Evolutionary conservation across 2,888 invertebrate genomes (phyloP).

Genomic region (Melipona bicolor): DNA sequence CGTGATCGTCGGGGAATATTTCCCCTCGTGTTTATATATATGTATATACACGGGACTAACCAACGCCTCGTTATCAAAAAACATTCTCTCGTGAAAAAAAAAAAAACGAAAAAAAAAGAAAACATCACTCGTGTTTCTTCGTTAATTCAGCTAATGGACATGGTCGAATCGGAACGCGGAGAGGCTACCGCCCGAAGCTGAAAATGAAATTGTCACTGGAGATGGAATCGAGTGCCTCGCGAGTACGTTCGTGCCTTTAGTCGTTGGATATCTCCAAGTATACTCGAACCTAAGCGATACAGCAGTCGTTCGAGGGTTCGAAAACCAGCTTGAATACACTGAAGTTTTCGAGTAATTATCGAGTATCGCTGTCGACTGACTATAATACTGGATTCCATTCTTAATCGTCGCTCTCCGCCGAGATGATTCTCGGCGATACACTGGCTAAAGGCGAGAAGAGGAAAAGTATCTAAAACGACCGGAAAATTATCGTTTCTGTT

Average conservation of each 20-base stretch:
- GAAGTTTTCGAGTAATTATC: no score
- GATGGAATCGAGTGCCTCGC: no score
- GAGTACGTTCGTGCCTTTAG: no score
- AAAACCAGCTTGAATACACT: no score
- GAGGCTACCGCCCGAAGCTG: not conserved
- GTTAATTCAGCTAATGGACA: slow-evolving; percentile 41
- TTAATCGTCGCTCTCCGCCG: no score
- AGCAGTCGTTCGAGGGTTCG: no score
- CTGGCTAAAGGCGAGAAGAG: not conserved
- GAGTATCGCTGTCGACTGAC: no score
- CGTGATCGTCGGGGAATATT: not conserved
- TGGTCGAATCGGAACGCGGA: slow-evolving; percentile 12
- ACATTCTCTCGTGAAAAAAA: not conserved
- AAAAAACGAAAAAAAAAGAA: no score
- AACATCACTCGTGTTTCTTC: not conserved
- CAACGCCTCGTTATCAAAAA: slow-evolving; percentile 13
- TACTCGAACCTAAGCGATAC: no score
- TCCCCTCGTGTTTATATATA: not conserved
- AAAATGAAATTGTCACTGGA: not conserved
- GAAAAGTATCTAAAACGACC: not conserved
- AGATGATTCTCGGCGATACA: slow-evolving; percentile 1
- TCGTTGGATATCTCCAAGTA: no score
- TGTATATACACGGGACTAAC: not conserved
- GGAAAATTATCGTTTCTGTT: not conserved
- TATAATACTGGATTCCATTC: no score